These are phyloP conservation scores for Brachionus rubens DNA, from an alignment of 1,140 invertebrate genomes.

Conservation along the genomic window DNA sequence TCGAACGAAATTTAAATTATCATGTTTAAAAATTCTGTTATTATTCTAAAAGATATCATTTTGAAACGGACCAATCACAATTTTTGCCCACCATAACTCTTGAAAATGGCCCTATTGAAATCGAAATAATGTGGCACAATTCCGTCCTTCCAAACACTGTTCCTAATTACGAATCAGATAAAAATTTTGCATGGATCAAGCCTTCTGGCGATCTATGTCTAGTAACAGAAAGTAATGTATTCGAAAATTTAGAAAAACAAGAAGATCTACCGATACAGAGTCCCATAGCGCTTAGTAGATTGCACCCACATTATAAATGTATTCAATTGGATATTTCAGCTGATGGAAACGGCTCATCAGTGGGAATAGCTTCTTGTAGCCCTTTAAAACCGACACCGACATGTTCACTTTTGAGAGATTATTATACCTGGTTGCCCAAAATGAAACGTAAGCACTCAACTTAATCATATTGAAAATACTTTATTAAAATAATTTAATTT, in stretches of 20 bases:
- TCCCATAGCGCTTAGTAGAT: constrained; percentile 49
- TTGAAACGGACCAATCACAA: constrained; percentile 53
- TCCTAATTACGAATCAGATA: constrained; percentile 47
- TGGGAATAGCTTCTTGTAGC: constrained; percentile 48
- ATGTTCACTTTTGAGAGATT: constrained; percentile 53
- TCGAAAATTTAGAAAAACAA: constrained; percentile 46
- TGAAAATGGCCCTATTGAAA: constrained; percentile 56
- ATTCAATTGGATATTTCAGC: constrained; percentile 39
- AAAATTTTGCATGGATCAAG: constrained; percentile 52
- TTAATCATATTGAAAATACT: background rate
- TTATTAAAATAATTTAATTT: constrained; percentile 42
- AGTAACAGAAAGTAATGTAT: constrained; percentile 48
- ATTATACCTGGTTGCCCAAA: constrained; percentile 52
- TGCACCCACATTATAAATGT: background rate
- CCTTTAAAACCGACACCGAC: constrained; percentile 54
- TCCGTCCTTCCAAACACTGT: constrained; percentile 49
- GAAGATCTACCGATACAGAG: constrained; percentile 51
- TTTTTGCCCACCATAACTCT: constrained; percentile 57
- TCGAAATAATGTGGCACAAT: constrained; percentile 57
- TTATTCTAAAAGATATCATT: too few relatives aligned
- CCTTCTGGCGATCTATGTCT: constrained; percentile 48
- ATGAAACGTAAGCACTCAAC: constrained; percentile 47
- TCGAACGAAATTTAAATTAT: too few relatives aligned
- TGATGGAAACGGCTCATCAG: constrained; percentile 33
- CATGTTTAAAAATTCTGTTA: too few relatives aligned